A percentile compares a stretch with the other conserved stretches of the same genome.
Evolutionary conservation across 2,888 invertebrate species (phyloP).

Genomic region (Catocala fraxini): DNA sequence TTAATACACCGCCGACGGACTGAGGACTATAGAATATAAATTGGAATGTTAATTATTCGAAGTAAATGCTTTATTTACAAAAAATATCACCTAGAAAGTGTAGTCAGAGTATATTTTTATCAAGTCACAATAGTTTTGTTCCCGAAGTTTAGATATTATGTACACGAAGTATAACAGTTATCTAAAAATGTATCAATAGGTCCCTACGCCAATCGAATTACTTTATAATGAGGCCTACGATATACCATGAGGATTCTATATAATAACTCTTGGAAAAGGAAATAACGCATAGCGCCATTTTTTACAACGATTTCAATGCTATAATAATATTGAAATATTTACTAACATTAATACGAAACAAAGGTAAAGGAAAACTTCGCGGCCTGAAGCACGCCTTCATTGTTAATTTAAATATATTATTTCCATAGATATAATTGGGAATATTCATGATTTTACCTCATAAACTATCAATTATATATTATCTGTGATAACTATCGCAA

Average conservation of each 20-base stretch:
- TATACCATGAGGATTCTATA: slow-evolving; percentile 22
- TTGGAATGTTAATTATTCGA: slow-evolving; percentile 76
- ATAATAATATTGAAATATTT: too few relatives aligned
- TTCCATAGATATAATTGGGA: too few relatives aligned
- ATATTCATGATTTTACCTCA: too few relatives aligned
- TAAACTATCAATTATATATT: too few relatives aligned
- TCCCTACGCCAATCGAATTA: slow-evolving; percentile 35
- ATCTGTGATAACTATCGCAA: too few relatives aligned
- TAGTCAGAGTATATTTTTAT: slow-evolving; percentile 56
- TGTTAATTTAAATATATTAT: too few relatives aligned
- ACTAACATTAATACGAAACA: too few relatives aligned
- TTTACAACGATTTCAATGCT: too few relatives aligned
- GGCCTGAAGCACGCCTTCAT: too few relatives aligned
- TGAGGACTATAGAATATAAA: slow-evolving; percentile 66
- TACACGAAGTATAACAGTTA: slow-evolving; percentile 37
- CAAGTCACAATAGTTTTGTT: slow-evolving; percentile 72
- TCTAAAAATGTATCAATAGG: slow-evolving; percentile 40
- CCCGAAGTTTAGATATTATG: slow-evolving; percentile 61
- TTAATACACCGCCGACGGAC: slow-evolving; percentile 57
- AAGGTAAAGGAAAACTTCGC: too few relatives aligned
- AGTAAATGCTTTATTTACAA: slow-evolving; percentile 75
- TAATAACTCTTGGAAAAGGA: too few relatives aligned
- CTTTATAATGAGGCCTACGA: slow-evolving; percentile 37
- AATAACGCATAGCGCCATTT: too few relatives aligned
- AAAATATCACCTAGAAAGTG: slow-evolving; percentile 59